These are phyloP conservation scores for Heliothis subflexa DNA, from an alignment of 1,140 invertebrate species.

Conservation along the genomic window DNA sequence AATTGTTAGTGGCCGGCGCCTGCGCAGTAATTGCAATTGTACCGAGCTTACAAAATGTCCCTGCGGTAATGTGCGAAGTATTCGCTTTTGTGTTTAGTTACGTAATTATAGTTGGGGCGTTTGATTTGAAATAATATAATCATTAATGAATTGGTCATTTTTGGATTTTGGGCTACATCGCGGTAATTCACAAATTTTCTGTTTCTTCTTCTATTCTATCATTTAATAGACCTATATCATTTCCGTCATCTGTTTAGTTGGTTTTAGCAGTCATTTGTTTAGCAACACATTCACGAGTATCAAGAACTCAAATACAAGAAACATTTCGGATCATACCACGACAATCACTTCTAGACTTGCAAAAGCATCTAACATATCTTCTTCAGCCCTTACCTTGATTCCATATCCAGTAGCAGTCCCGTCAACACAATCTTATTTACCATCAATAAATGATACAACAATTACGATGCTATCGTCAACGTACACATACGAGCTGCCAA, in stretches of 20 bases:
- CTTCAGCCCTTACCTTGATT: too few species aligned
- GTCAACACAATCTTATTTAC: slow-evolving; percentile 29
- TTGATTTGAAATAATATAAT: background rate
- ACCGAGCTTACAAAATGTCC: slow-evolving; percentile 19
- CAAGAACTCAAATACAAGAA: too few species aligned
- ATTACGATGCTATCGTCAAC: slow-evolving; percentile 35
- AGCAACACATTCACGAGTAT: too few species aligned
- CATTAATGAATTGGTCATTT: too few species aligned
- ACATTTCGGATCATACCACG: too few species aligned
- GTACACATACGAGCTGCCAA: slow-evolving; percentile 19
- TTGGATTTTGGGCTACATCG: too few species aligned
- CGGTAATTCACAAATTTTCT: too few species aligned
- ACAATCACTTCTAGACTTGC: too few species aligned
- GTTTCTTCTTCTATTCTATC: too few species aligned
- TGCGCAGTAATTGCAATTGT: slow-evolving; percentile 29
- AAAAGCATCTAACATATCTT: too few species aligned
- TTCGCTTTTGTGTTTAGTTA: slow-evolving; percentile 12
- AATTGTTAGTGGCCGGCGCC: slow-evolving; percentile 24
- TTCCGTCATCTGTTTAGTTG: background rate
- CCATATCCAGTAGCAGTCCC: slow-evolving; percentile 15
- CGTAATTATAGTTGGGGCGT: background rate
- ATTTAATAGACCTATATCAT: too few species aligned
- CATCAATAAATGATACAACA: slow-evolving; percentile 46
- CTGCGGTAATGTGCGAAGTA: slow-evolving; percentile 21
- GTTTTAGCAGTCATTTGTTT: too few species aligned